Evolutionary conservation across 2,113 vertebrate species (phyloP).

Genomic region (Leucoraja erinaceus): DNA sequence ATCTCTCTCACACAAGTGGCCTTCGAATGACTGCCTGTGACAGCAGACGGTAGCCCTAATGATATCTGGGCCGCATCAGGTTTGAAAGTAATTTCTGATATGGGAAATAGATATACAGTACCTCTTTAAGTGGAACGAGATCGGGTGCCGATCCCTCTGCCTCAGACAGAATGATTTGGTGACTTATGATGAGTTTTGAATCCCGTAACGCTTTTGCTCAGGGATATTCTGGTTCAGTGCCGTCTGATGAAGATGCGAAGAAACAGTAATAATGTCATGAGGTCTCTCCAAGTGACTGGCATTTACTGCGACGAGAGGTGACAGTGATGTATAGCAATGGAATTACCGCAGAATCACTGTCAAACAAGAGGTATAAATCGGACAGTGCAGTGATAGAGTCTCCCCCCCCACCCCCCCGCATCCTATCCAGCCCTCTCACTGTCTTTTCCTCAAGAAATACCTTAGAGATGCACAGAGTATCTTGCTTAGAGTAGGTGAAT

Average conservation of each 20-base stretch:
- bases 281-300: slow-evolving; percentile 12
- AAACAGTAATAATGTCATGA: not conserved
- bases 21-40: not conserved
- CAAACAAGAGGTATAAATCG: not conserved
- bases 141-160: not conserved
- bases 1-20: not conserved
- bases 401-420: not conserved
- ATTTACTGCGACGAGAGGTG: not conserved
- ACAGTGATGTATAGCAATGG: slow-evolving; percentile 29
- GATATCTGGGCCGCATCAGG: not conserved
- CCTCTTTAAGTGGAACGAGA: not conserved
- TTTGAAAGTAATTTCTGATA: slow-evolving; percentile 9
- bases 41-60: not conserved
- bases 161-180: not conserved
- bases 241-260: not conserved
- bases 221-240: not conserved
- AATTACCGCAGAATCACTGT: slow-evolving; percentile 16
- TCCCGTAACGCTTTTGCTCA: not conserved
- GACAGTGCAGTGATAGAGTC: not conserved
- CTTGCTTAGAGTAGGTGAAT: no score
- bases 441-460: not conserved
- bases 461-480: no score
- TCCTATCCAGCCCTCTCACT: no score
- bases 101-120: not conserved
- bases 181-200: slow-evolving; percentile 16